Evolutionary conservation across 1,140 invertebrate genomes (phyloP), one percentile per base, ranked within the genome.

Genomic region (Hormaphis cornu): DNA sequence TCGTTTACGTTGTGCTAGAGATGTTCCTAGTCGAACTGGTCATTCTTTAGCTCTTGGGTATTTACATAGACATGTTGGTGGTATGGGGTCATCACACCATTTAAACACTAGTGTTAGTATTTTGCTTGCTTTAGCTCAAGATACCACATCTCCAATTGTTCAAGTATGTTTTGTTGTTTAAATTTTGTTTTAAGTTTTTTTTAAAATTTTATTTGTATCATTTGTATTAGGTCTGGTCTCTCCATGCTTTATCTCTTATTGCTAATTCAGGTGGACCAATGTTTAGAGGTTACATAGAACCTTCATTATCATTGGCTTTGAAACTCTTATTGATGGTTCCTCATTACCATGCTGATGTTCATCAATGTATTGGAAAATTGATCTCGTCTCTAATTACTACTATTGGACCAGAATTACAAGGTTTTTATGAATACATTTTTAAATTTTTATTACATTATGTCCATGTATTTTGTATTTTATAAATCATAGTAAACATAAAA

Each of bases 181-280:
- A 35, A 37, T 71, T 18, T 7, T 35, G 7, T 50, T 9, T n/a
- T 12, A 63, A 63, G 5, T 1, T 18, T 1, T 56, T 4, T 71
- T 1, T 44, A 22, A 50, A 18, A 50, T 53, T 18, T 37, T 9
- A 54, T 63, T 35, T 42, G 3, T 18, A 18, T 70, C 69, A 69
- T 74, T 70, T 46, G 58, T 74, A 79, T 33, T 75, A 96, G 87
- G 89, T 96, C 35, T 99, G 97, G 97, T 89, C 96, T 0, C 80
- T 99, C 4, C 93, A 98, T 81, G 95, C 95, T 2, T 78, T 99
- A 35, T 89, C 93, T 9, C 83, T 98, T 70, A 95, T 99, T 70
- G 95, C 95, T 26, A 95, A 98, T 78, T 97, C 95, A 8, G 95
- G 95, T 24, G 96, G 96, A 1, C 96, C 95, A 28, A 97, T 98